Evolutionary conservation across 2,113 vertebrate genomes (phyloP), one percentile per base, ranked within the genome.

Genomic region (Puffinus mauretanicus): DNA sequence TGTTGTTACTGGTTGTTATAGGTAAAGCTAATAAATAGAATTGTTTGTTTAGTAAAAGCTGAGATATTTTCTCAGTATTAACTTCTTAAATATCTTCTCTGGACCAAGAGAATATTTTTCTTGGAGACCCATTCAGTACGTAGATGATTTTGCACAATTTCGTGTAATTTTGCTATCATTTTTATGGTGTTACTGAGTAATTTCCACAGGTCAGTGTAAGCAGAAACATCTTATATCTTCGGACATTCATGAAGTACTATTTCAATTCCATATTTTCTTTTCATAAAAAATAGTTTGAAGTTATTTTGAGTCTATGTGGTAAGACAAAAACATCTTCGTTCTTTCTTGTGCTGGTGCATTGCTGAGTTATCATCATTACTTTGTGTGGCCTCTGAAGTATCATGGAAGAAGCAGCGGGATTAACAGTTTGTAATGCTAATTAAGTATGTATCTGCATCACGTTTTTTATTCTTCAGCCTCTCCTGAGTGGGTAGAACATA

Each of bases 401-500:
- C 8, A 34, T 42, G 77, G 24, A 57, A 92, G 47, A 83, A 86
- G 4, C 62, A 67, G 22, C 66, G 40, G 12, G 82, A 79, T 82
- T 87, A 82, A 26, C 54, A 66, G 11, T 54, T 38, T 26, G 11
- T 69, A 88, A 55, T 64, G 10, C 17, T 89, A 38, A 64, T 64
- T 51, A 88, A 93, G 40, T 84, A 51, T 6, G 7, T 67, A 16
- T 69, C 25, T 73, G 85, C 26, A 52, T 70, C 36, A 10, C 79
- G 11, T 70, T 84, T 65, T 95, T 95, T 96, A 24, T 93, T 94
- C 79, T 97, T 65, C 95, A 99, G 99, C 99, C 60, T 98, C 98
- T 97, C 99, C 99, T 10, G 98, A 99, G 96, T 99, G 99, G 99
- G 98, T 98, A 76, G 98, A 99, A 94, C 98, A 98, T 94, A 99